Evolutionary conservation across 1,140 invertebrate genomes (phyloP), one percentile per base, ranked within the genome.

Genomic region (Diorhabda elongata): DNA sequence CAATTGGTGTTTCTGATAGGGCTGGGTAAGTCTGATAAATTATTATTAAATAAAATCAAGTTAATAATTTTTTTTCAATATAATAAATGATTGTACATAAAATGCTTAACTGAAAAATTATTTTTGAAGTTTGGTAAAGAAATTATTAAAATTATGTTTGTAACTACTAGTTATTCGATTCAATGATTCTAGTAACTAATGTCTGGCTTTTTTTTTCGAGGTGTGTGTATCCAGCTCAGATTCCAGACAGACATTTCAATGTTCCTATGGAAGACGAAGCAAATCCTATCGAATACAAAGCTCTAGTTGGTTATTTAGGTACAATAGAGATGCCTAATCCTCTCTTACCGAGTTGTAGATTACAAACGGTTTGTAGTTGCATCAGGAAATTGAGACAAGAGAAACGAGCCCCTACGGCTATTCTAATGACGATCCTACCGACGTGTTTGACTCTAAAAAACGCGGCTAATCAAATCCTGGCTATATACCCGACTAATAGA

Each of bases 321-420:
- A 97, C 95, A 0, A 96, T 98, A 62, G 96, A 98, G 82, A 96
- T 96, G 85, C 95, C 95, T 0, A 91, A 92, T 79, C 92, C 95
- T 76, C 83, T 92, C 57, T 88, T 91, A 63, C 87, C 92, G 0
- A 89, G 88, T 61, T 90, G 90, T 5, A 89, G 91, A 77, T 85
- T 92, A 58, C 89, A 90, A 71, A 87, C 88, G 3, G 87, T 89
- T 7, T 82, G 85, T 47, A 94, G 90, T 66, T 96, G 95, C 77
- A 95, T 98, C 26, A 87, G 93, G 69, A 90, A 95, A 77, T 81
- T 98, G 45, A 85, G 95, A 64, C 89, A 95, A 60, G 96, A 98
- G 77, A 93, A 96, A 81, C 89, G 94, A 66, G 90, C 89, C 58
- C 94, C 95, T 59, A 93, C 92, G 41, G 87, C 92, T 42, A 94